A percentile compares a stretch with the other conserved stretches of the same genome.
These are phyloP conservation scores for Alfaro cultratus DNA, from an alignment of 2,797 vertebrate genomes.

Conservation along the genomic window DNA sequence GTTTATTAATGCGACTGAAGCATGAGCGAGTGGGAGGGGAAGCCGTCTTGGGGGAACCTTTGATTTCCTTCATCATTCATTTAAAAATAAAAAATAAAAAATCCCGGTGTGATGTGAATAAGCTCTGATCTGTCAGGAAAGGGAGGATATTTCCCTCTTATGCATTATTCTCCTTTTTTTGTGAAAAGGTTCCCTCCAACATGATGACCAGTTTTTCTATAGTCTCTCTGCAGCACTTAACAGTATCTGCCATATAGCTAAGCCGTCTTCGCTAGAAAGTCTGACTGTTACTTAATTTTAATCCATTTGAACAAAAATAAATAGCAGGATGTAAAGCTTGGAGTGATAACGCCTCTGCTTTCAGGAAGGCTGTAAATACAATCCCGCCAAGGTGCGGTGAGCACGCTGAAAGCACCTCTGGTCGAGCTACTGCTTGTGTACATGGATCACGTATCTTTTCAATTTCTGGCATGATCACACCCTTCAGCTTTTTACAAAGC, in stretches of 20 bases:
- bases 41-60: conserved; percentile 32
- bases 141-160: conserved; percentile 12
- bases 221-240: too few species aligned
- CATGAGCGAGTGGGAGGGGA: conserved; percentile 42
- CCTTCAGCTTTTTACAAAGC: conserved; percentile 19
- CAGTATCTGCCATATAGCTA: neutral
- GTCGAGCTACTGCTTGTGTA: conserved; percentile 40
- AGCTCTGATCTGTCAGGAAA: conserved; percentile 20
- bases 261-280: neutral
- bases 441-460: conserved; percentile 13
- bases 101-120: conserved; percentile 22
- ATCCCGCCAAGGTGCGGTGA: neutral
- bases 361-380: neutral
- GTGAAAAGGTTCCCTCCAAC: neutral
- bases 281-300: neutral
- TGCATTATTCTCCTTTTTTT: conserved; percentile 4
- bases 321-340: neutral
- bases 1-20: conserved; percentile 36
- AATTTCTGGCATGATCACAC: conserved; percentile 26
- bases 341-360: neutral
- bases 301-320: neutral
- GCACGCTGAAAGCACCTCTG: conserved; percentile 20
- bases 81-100: neutral
- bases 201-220: too few species aligned
- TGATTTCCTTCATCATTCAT: conserved; percentile 33